phyloP scores from a whole-genome alignment of 92 coral and sea anemone genomes.

The Epizoanthus illoricatus region DNA sequence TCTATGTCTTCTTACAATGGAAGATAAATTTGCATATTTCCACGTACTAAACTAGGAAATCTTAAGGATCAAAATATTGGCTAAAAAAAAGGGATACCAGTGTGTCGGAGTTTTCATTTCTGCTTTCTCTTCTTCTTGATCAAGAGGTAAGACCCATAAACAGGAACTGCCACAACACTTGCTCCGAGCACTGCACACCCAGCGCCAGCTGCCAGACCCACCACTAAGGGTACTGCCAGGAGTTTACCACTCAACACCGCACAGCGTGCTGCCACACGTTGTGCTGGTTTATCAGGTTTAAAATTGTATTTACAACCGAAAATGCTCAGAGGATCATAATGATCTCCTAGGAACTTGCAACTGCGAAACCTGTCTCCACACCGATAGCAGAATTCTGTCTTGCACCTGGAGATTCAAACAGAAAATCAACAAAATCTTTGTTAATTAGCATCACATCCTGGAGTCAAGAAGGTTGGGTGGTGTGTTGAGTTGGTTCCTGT shows the following conservation, averaged over 20 bases:
- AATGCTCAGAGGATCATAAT: conserved; percentile 76
- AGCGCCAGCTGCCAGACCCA: conserved; percentile 75
- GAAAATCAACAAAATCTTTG: not conserved
- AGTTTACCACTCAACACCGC: conserved; percentile 76
- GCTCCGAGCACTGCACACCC: conserved; percentile 74
- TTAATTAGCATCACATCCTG: too few species aligned
- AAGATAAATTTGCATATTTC: too few species aligned
- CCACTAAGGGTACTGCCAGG: conserved; percentile 61
- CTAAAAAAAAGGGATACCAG: too few species aligned
- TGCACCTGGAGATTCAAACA: conserved; percentile 50
- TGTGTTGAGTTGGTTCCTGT: too few species aligned
- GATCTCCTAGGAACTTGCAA: conserved; percentile 79
- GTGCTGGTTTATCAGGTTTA: conserved; percentile 75
- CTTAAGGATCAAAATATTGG: too few species aligned
- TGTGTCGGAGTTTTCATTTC: not conserved
- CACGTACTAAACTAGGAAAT: too few species aligned
- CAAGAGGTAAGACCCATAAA: conserved; percentile 77
- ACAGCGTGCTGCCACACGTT: conserved; percentile 73
- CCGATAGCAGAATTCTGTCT: conserved; percentile 86
- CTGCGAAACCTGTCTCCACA: conserved; percentile 78
- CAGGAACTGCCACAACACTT: conserved; percentile 71
- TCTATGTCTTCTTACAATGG: too few species aligned
- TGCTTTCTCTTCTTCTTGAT: conserved; percentile 59
- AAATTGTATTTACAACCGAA: conserved; percentile 87
- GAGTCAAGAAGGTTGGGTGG: too few species aligned